Evolutionary conservation across 2,113 vertebrate genomes (phyloP).

Genomic region (Heterocephalus glaber): DNA sequence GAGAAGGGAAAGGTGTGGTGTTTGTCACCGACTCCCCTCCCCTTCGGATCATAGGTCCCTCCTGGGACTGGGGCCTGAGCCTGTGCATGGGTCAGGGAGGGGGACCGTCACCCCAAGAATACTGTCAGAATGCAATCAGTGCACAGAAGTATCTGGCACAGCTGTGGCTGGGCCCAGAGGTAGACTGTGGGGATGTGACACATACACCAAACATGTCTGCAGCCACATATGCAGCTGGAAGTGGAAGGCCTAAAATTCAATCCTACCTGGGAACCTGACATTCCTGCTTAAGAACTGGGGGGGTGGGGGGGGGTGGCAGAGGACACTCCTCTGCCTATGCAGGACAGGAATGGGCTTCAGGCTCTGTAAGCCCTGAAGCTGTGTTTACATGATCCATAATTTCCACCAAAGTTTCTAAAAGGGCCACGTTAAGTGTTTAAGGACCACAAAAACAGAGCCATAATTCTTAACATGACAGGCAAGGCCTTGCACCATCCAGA

Average conservation of each 20-base stretch:
- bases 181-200: background rate
- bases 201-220: background rate
- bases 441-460: background rate
- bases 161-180: background rate
- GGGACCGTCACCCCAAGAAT: background rate
- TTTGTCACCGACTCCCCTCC: background rate
- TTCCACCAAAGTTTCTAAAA: background rate
- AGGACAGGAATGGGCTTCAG: background rate
- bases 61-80: background rate
- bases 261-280: background rate
- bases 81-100: background rate
- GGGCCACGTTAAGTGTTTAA: background rate
- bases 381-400: background rate
- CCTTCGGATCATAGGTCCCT: accelerated
- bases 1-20: background rate
- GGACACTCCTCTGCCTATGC: background rate
- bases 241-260: background rate
- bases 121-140: background rate
- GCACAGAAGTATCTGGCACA: background rate
- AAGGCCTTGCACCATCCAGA: background rate
- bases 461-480: background rate
- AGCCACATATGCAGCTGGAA: background rate
- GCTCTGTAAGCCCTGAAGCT: background rate
- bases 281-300: background rate
- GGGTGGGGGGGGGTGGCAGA: too few species aligned